phyloP scores from a whole-genome alignment of 2,797 vertebrate species.

The Rallus crepitans region DNA sequence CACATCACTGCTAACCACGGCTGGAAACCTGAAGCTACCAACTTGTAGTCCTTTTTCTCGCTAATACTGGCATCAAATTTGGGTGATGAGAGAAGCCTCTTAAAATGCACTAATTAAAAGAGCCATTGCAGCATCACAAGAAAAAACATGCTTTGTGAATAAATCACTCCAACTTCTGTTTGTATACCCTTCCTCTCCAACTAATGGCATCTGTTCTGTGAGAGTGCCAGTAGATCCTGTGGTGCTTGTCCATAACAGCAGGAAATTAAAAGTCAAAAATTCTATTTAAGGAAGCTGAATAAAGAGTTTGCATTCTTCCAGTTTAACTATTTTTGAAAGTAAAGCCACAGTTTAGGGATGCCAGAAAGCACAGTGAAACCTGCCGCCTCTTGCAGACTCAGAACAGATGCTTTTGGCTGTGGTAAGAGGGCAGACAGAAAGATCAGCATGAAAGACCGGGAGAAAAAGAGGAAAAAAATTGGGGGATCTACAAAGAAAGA shows the following conservation, averaged over 20 bases:
- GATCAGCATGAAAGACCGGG: background rate
- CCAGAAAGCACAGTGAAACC: conserved; percentile 3
- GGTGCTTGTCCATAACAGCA: background rate
- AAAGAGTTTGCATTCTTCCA: conserved; percentile 15
- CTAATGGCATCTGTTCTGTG: background rate
- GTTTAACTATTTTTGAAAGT: background rate
- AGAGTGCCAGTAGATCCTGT: background rate
- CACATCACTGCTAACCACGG: rapidly evolving
- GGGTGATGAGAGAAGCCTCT: background rate
- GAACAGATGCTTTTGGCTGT: background rate
- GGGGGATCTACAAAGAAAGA: background rate
- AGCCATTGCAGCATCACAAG: background rate
- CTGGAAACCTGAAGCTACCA: background rate
- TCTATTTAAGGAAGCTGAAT: background rate
- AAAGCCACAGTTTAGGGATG: background rate
- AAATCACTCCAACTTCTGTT: background rate
- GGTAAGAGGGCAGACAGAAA: background rate
- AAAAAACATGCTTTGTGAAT: background rate
- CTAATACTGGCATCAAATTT: background rate
- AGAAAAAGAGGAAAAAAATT: background rate
- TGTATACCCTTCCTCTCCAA: background rate
- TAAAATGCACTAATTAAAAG: background rate
- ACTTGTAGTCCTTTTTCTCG: background rate
- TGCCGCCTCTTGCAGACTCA: background rate
- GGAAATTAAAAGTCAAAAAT: conserved; percentile 1